Percentiles rank a stretch among this genome's conserved stretches.
These are phyloP conservation scores for Platyrinchus mystaceus DNA, from an alignment of 2,797 vertebrate species.

Conservation along the genomic window DNA sequence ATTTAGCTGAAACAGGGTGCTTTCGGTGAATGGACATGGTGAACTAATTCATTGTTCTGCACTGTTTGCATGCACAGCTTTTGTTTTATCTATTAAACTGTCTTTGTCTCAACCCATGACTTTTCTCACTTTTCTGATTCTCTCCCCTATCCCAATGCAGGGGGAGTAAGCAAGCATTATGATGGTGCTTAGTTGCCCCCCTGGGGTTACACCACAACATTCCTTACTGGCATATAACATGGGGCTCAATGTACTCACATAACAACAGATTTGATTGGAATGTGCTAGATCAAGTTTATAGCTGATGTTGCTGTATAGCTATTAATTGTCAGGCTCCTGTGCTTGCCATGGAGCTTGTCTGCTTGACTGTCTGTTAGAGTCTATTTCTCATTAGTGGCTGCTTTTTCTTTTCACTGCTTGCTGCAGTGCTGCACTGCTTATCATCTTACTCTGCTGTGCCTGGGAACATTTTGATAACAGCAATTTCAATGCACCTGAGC, in stretches of 20 bases:
- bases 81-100: neutral
- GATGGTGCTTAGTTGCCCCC: neutral
- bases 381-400: neutral
- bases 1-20: neutral
- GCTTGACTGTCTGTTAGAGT: neutral
- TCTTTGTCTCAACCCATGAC: neutral
- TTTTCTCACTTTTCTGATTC: neutral
- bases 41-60: neutral
- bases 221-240: neutral
- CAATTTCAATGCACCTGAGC: neutral
- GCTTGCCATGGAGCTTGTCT: neutral
- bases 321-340: neutral
- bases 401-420: neutral
- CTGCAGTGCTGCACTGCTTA: neutral
- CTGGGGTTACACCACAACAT: neutral
- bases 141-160: neutral
- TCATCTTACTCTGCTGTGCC: neutral
- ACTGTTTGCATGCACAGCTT: neutral
- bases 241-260: neutral
- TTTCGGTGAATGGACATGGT: neutral
- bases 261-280: neutral
- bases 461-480: neutral
- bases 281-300: neutral
- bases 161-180: rapidly evolving
- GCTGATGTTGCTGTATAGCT: neutral